Evolutionary conservation across 2,113 vertebrate species (phyloP), one percentile per base, ranked within the genome.

Genomic region (Myotis lucifugus): DNA sequence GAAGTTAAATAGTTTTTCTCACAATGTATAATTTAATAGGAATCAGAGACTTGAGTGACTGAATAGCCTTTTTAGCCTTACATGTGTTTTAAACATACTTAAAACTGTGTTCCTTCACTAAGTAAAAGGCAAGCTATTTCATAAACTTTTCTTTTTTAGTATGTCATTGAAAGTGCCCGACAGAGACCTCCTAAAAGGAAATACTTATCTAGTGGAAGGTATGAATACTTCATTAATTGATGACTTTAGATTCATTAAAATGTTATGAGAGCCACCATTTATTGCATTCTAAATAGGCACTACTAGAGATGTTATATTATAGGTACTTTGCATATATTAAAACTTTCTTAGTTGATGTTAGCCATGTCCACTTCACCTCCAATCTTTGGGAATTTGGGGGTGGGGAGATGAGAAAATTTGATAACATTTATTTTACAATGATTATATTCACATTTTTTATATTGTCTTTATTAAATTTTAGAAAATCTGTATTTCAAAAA

Each of bases 401-500:
- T 10, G 23, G 14, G 40, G 13, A 14, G 7, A 23, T 54, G 67
- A 40, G 13, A 73, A 86, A 90, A 34, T 77, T 83, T 17, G 42
- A 64, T 42, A 77, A 48, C 29, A 23, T 50, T 86, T 61, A 74
- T 76, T 86, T 95, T 18, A 72, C 92, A 4, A 32, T 79, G 19
- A 86, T 95, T 86, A 4, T 79, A 52, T 34, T 94, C 82, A 91
- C 7, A 40, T 85, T 94, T 95, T 84, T n/a, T 94, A 84, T 85
- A 21, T 89, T 96, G 11, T 85, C 97, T 97, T 97, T 64, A 29
- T 88, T 91, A 74, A 56, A 64, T 98, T 98, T 95, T 98, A 99
- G 99, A 98, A 99, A 99, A 98, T 99, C 99, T 97, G 98, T 99
- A 94, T 99, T 99, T 98, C 99, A 99, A 98, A 99, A 99, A 97